phyloP scores from a whole-genome alignment of 2,113 vertebrate genomes.

The Strix uralensis region DNA sequence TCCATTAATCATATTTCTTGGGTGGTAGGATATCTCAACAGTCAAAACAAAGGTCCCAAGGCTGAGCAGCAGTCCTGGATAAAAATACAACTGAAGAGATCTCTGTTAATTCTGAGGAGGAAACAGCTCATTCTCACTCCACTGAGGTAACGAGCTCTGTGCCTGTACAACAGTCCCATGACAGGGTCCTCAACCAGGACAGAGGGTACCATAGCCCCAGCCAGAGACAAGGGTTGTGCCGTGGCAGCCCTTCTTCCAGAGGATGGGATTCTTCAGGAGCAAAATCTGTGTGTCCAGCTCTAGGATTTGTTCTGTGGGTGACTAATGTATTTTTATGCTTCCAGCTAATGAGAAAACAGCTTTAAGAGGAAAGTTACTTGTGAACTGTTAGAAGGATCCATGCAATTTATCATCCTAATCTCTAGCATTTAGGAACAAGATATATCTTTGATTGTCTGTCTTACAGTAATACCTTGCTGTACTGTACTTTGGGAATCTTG shows the following conservation, averaged over 20 bases:
- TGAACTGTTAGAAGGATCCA: background rate
- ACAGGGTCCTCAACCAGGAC: background rate
- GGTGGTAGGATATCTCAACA: background rate
- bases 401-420: background rate
- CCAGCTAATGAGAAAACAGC: background rate
- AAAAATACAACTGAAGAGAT: background rate
- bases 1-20: background rate
- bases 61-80: background rate
- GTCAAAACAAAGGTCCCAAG: background rate
- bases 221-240: background rate
- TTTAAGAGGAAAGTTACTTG: background rate
- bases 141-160: background rate
- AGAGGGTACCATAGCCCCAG: background rate
- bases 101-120: background rate
- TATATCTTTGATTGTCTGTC: background rate
- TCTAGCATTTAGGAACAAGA: background rate
- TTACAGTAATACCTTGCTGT: background rate
- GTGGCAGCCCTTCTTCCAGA: background rate
- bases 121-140: background rate
- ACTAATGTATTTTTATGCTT: background rate
- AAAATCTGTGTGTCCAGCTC: background rate
- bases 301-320: background rate
- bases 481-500: background rate
- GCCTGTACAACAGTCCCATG: background rate
- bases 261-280: background rate